Evolutionary conservation across 2,888 invertebrate species (phyloP).

Genomic region (Rhagonycha lutea): DNA sequence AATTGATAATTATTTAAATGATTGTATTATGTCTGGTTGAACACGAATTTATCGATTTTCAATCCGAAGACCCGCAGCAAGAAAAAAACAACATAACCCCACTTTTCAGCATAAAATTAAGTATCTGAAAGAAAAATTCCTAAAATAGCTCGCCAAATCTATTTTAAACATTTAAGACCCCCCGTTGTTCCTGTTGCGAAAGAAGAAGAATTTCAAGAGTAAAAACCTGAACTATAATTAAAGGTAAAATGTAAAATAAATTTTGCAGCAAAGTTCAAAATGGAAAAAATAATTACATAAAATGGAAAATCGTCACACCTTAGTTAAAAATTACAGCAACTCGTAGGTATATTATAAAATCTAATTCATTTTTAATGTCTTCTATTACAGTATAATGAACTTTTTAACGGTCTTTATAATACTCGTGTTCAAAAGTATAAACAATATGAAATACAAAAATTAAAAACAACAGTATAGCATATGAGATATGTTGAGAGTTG

Average conservation of each 20-base stretch:
- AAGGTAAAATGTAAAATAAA: not conserved
- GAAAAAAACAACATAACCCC: not conserved
- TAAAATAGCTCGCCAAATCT: not conserved
- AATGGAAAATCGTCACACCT: not conserved
- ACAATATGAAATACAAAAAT: not conserved
- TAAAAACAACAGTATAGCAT: not conserved
- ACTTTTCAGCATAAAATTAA: not conserved
- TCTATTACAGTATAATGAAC: constrained; percentile 1
- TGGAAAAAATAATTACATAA: not conserved
- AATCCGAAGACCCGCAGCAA: not conserved
- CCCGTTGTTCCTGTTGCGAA: not conserved
- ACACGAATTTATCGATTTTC: not conserved
- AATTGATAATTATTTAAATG: constrained; percentile 17
- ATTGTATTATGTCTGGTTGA: not conserved
- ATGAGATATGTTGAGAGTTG: not conserved
- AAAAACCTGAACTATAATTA: not conserved
- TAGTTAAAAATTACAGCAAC: not conserved
- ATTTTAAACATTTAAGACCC: not conserved
- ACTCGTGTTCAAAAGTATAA: not conserved
- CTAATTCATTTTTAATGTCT: not conserved
- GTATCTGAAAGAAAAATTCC: too few species aligned
- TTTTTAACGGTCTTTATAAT: not conserved
- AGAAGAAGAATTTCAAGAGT: not conserved
- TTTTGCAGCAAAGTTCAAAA: not conserved
- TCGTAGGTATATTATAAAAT: not conserved